Evolutionary conservation across 2,888 invertebrate species (phyloP), one percentile per base, ranked within the genome.

Genomic region (Theodoxus fluviatilis): DNA sequence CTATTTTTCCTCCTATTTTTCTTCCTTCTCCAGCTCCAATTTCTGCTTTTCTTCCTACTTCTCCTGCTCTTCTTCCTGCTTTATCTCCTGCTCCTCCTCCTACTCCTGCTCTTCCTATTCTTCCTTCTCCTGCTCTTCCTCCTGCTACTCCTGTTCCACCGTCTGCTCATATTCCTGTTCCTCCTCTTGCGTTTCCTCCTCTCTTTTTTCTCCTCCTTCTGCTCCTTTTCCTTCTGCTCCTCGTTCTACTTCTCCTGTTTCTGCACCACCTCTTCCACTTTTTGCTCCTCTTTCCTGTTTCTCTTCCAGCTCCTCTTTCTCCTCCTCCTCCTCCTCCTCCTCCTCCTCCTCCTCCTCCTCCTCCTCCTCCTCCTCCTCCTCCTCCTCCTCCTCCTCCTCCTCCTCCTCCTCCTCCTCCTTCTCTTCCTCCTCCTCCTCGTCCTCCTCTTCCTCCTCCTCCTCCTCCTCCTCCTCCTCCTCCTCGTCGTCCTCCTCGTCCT

Each of bases 301-400:
- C 55, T 55, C 9, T 22, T 55, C 9, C 55, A 18, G 22, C 55
- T 55, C 9, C 55, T 55, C 9, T 22, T 55, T 18, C 55, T 55
- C 9, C 55, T 55, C 9, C 55, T 55, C 9, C 55, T 55, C 9
- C 55, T 55, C 7, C 55, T 55, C 9, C 55, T 55, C 9, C 55
- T 55, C 9, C 55, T 55, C 9, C 55, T 55, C 9, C 55, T 55
- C 9, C 55, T 55, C 9, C 55, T 55, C 9, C 55, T 55, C 9
- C 55, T 55, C 9, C 55, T 55, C 9, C 55, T 55, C 9, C 55
- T 55, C 9, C 55, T 55, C 9, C 55, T 55, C 9, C 55, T 55
- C 9, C 55, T 55, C 9, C 55, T 55, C 9, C 55, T 55, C 9
- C 55, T 55, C 9, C 55, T 55, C 9, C 55, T 55, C 9, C 55